Evolutionary conservation across 2,888 invertebrate genomes (phyloP).

Genomic region (Ganaspis brasiliensis): DNA sequence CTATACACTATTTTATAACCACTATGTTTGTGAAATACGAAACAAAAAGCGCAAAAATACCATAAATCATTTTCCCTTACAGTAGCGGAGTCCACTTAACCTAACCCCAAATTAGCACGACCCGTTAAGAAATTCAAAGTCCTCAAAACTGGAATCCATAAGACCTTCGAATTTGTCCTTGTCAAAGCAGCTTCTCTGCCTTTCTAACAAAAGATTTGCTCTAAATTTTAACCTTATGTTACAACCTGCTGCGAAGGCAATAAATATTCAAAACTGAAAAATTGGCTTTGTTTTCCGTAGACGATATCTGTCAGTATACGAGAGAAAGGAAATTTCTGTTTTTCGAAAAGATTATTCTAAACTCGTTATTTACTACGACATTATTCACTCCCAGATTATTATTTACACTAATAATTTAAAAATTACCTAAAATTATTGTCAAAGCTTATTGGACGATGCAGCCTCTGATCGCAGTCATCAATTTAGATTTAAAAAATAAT

Average conservation of each 20-base stretch:
- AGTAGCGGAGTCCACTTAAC: neutral
- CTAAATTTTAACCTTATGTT: slow-evolving; percentile 11
- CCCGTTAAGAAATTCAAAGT: slow-evolving; percentile 69
- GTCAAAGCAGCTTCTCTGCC: neutral
- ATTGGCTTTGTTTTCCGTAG: neutral
- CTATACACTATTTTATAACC: too few species aligned
- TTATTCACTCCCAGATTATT: too few species aligned
- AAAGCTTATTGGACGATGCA: neutral
- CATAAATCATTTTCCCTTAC: neutral
- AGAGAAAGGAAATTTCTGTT: neutral
- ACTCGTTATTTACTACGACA: neutral
- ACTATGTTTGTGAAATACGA: too few species aligned
- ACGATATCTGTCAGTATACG: neutral
- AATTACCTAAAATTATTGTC: too few species aligned
- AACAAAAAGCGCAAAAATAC: neutral
- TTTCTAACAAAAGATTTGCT: slow-evolving; percentile 19
- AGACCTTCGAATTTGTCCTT: neutral
- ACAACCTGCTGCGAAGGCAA: neutral
- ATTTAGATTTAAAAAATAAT: slow-evolving; percentile 21
- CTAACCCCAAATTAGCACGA: slow-evolving; percentile 63
- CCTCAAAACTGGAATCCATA: neutral
- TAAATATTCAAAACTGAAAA: slow-evolving; percentile 6
- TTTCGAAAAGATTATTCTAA: too few species aligned
- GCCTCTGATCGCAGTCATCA: slow-evolving; percentile 17
- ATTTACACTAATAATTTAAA: too few species aligned